A percentile compares a stretch with the other conserved stretches of the same genome.
Conservation (phyloP, 2,113 vertebrate species). For the Galemys pyrenaicus region DNA sequence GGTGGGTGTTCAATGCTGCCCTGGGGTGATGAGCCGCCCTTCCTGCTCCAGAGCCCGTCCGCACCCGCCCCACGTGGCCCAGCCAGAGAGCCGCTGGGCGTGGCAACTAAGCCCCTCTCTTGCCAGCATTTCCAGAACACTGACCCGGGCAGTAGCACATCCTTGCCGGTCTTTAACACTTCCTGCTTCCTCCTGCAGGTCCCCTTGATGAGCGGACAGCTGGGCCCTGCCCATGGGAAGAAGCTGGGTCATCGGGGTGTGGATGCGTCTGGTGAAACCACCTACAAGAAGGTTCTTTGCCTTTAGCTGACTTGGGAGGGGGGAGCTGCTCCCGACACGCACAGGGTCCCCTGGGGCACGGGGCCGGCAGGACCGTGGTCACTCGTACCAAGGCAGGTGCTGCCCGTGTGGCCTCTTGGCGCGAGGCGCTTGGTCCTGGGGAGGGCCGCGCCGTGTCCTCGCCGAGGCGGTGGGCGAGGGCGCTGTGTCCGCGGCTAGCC, state of each 20-base stretch:
- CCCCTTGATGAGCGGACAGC: slow-evolving; percentile 87
- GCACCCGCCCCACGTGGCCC: background rate
- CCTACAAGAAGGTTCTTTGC: slow-evolving; percentile 95
- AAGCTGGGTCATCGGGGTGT: slow-evolving; percentile 96
- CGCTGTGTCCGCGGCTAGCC: rapidly evolving
- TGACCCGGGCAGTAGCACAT: rapidly evolving
- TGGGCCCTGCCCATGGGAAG: slow-evolving; percentile 89
- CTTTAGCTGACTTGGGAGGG: rapidly evolving
- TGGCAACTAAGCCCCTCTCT: background rate
- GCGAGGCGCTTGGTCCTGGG: background rate
- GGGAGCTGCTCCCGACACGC: background rate
- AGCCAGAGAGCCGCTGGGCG: background rate
- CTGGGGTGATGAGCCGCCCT: background rate
- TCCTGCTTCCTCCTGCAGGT: slow-evolving; percentile 82
- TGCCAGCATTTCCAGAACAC: background rate
- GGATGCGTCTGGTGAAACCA: slow-evolving; percentile 97
- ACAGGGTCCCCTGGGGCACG: background rate
- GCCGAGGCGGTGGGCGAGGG: rapidly evolving
- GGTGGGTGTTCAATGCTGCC: no score
- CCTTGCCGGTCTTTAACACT: background rate
- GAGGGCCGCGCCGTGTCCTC: background rate
- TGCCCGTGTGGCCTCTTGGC: background rate
- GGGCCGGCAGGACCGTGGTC: no score
- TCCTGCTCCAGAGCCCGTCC: rapidly evolving
- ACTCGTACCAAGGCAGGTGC: rapidly evolving